phyloP scores from a whole-genome alignment of 2,797 vertebrate genomes.

The Apodemus agrarius region DNA sequence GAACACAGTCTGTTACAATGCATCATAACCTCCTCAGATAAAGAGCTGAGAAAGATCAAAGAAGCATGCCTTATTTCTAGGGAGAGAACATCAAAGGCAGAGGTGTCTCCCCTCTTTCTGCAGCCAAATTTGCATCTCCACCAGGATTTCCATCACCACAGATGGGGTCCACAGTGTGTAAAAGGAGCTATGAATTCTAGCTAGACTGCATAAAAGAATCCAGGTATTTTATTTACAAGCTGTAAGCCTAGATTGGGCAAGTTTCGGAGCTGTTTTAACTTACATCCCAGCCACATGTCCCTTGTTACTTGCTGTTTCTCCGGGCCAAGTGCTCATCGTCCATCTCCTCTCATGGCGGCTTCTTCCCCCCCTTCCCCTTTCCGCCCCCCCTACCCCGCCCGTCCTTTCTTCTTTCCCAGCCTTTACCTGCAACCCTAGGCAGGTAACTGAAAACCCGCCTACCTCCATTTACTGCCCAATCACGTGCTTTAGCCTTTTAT shows the following conservation, averaged over 20 bases:
- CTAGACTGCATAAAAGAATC: neutral
- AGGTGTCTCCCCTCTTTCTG: neutral
- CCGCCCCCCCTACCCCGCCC: too few species aligned
- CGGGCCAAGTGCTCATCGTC: neutral
- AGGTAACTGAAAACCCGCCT: neutral
- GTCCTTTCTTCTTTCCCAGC: too few species aligned
- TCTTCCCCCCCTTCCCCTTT: too few species aligned
- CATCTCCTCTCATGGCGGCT: too few species aligned
- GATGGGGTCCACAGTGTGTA: neutral
- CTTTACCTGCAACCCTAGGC: neutral
- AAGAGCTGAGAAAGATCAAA: neutral
- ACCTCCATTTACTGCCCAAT: neutral
- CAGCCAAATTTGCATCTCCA: neutral
- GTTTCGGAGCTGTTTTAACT: neutral
- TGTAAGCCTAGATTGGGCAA: neutral
- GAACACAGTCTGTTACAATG: neutral
- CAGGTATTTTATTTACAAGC: neutral
- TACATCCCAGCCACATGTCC: neutral
- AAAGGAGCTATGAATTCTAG: neutral
- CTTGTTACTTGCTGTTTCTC: neutral
- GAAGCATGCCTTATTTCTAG: neutral
- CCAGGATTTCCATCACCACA: neutral
- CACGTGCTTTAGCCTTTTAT: neutral
- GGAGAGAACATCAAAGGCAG: neutral
- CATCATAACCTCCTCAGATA: neutral